Evolutionary conservation across 23 tunicate species (phyloP), one percentile per base, ranked within the genome.

Genomic region (Clavelina lepadiformis): DNA sequence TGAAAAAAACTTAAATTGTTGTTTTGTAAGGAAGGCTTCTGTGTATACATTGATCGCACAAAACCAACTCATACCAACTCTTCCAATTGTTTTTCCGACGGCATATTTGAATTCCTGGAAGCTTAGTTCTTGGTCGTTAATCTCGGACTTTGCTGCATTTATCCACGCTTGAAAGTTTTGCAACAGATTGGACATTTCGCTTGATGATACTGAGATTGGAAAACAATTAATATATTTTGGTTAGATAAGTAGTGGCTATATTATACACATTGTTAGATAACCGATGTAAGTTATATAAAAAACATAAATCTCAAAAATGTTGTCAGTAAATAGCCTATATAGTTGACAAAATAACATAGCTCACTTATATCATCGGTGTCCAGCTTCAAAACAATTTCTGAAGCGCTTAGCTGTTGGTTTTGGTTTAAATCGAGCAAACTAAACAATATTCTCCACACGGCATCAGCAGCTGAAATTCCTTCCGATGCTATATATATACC

Each of bases 381-480:
- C 3, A 66, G 36, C 35, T 46, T 66, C 13, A 66, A 36, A 28
- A 66, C 35, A 3, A 66, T 6, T 7, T 66, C 72, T 23, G 72
- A 46, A 3, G 57, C 57, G 57, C 72, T 46, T 18, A 66, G 20
- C 3, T 4, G 33, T 8, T 24, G 4, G 25, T 66, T 25, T 3
- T 26, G 5, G 57, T 66, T 66, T 44, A 66, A 66, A 28, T 66
- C 72, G 19, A 66, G 28, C 4, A 7, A 8, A 22, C 47, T 33
- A 57, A 66, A 66, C 35, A 46, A 28, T 3, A 66, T 46, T 15
- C 56, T 21, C 72, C 56, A 22, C 72, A 47, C 35, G n/a, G 35
- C 35, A 57, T 19, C 35, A 24, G 72, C 72, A 46, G 72, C 57
- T 23, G 72, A 47, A 35, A 66, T 66, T 23, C 72, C 72, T 6